Conservation (phyloP, 2,113 vertebrate species). For the Thymallus thymallus region DNA sequence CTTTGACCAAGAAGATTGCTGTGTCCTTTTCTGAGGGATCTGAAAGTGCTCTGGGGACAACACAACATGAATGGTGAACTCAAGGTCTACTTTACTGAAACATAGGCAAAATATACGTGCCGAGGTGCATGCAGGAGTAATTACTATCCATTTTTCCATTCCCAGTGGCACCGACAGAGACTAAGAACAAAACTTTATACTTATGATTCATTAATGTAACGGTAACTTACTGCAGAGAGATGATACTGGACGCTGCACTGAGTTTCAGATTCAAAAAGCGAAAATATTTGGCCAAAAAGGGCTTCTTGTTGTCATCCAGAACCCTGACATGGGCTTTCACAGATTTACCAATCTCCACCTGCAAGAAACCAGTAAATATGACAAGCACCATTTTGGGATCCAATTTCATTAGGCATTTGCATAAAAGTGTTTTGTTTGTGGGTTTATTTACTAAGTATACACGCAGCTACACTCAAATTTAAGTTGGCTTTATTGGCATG, state of each 20-base stretch:
- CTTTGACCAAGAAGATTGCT: conserved; percentile 81
- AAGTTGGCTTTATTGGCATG: neutral
- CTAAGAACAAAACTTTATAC: neutral
- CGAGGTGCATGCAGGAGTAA: neutral
- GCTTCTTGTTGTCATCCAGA: conserved; percentile 85
- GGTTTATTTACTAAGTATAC: neutral
- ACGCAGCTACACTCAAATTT: neutral
- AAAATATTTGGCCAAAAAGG: conserved; percentile 87
- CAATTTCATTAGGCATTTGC: no score
- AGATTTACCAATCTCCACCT: conserved; percentile 95
- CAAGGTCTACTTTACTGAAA: neutral
- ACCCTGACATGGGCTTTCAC: conserved; percentile 89
- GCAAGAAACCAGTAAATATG: conserved; percentile 28
- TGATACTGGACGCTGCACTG: conserved; percentile 82
- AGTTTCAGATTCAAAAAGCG: conserved; percentile 88
- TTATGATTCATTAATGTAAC: neutral
- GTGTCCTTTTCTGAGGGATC: conserved; percentile 84
- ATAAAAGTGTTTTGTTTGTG: no score
- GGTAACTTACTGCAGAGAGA: conserved; percentile 84
- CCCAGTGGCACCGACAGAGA: neutral
- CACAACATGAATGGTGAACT: neutral
- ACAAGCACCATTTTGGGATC: no score
- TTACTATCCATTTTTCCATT: neutral
- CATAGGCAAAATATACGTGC: neutral
- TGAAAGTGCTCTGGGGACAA: conserved; percentile 65